Percentiles rank a stretch among this genome's conserved stretches.
Evolutionary conservation across 2,888 invertebrate genomes (phyloP).

Genomic region (Danaus chrysippus): DNA sequence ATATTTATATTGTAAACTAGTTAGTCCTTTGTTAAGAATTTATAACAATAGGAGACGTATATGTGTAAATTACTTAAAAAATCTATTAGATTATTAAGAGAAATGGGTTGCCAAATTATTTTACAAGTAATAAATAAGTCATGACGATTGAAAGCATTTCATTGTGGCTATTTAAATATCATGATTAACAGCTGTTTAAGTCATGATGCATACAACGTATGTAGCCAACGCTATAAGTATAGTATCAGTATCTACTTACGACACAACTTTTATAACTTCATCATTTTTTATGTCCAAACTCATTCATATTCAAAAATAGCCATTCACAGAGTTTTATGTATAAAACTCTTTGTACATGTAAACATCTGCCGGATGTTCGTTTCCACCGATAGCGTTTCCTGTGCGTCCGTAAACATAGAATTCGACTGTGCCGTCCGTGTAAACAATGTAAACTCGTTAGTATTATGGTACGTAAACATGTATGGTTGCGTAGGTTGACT

Average conservation of each 20-base stretch:
- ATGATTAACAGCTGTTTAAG: too few relatives aligned
- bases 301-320: conserved; percentile 33
- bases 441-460: conserved; percentile 16
- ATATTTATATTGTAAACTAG: conserved; percentile 5
- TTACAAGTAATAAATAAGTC: too few relatives aligned
- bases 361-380: conserved; percentile 76
- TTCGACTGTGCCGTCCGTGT: conserved; percentile 1
- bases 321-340: conserved; percentile 33
- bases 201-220: too few relatives aligned
- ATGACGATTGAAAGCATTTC: too few relatives aligned
- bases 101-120: too few relatives aligned
- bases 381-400: conserved; percentile 73
- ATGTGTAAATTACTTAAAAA: too few relatives aligned
- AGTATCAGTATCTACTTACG: conserved; percentile 42
- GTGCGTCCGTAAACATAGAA: conserved; percentile 46
- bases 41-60: too few relatives aligned
- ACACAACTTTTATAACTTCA: conserved; percentile 28
- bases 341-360: conserved; percentile 35
- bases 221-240: conserved; percentile 31
- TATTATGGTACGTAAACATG: conserved; percentile 35
- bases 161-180: too few relatives aligned
- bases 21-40: not conserved
- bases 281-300: conserved; percentile 16
- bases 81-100: too few relatives aligned
- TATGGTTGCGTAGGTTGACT: conserved; percentile 66